Percentiles rank a stretch among this genome's conserved stretches.
phyloP scores from a whole-genome alignment of 2,888 invertebrate species.

The Luffia ferchaultella region DNA sequence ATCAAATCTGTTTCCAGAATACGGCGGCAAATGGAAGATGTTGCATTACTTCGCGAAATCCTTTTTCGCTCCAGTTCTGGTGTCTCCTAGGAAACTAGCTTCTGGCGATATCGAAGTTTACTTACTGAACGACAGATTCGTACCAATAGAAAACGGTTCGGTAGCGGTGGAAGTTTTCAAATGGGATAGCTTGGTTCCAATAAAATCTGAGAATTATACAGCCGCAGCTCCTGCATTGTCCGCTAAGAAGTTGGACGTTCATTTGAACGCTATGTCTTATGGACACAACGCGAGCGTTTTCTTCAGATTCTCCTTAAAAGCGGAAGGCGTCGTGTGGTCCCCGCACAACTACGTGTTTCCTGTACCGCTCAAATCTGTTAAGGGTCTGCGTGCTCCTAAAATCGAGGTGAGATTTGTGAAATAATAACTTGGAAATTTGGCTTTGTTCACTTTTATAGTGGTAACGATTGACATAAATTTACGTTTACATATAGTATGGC shows the following conservation, averaged over 20 bases:
- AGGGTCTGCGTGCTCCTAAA: slow-evolving; percentile 57
- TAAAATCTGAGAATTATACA: slow-evolving; percentile 25
- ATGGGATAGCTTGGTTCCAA: slow-evolving; percentile 58
- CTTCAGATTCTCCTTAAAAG: slow-evolving; percentile 56
- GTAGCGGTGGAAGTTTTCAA: slow-evolving; percentile 67
- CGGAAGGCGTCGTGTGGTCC: slow-evolving; percentile 43
- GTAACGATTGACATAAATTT: too few relatives aligned
- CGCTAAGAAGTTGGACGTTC: slow-evolving; percentile 31
- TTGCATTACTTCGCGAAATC: slow-evolving; percentile 88
- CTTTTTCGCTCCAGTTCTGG: slow-evolving; percentile 83
- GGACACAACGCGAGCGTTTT: slow-evolving; percentile 33
- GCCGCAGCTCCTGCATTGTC: slow-evolving; percentile 28
- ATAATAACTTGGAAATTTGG: too few relatives aligned
- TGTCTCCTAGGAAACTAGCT: slow-evolving; percentile 65
- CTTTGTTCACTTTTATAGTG: too few relatives aligned
- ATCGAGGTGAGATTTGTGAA: slow-evolving; percentile 67
- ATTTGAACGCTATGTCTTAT: slow-evolving; percentile 26
- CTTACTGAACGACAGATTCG: slow-evolving; percentile 70
- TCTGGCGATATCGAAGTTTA: slow-evolving; percentile 66
- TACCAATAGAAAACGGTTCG: slow-evolving; percentile 40
- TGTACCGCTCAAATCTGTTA: slow-evolving; percentile 57
- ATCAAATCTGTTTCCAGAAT: slow-evolving; percentile 75
- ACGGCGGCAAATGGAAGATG: slow-evolving; percentile 83
- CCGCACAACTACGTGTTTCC: slow-evolving; percentile 77
- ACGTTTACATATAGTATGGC: too few relatives aligned